Base-by-base conservation (phyloP, 2,797 vertebrate genomes). In the Danio kyathit region DNA sequence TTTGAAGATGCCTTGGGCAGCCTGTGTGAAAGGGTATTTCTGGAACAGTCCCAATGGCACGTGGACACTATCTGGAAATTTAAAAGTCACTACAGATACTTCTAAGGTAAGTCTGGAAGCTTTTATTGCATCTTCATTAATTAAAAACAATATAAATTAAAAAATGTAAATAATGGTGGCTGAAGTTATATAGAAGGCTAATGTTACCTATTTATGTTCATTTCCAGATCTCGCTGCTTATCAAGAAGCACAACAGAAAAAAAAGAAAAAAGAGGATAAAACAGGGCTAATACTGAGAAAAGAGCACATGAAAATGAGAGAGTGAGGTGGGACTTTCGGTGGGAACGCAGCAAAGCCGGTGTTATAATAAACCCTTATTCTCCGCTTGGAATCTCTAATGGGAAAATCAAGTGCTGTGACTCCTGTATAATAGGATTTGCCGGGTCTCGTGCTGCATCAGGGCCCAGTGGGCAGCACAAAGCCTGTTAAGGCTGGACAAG, bases 401-500 rank as follows among this genome's bases (percentile, higher is more conserved):
- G 92, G 91, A 95, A 94, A 94, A 94, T 94, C 93, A 94, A 93
- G 92, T 93, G 93, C 93, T 93, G 91, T 93, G 94, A 94, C 93
- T 95, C 91, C 92, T 93, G 92, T 94, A 93, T 95, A 94, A 95
- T 95, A 94, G 94, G 94, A 95, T 95, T 95, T 95, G 93, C 93
- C 84, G 90, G 91, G 93, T 94, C 94, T 95, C 92, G 94, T 95
- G 94, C 94, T 93, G 93, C 93, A 94, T 93, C 92, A 90, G 88
- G 91, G 91, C 94, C 90, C 94, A 95, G 94, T 95, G 91, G 94
- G 94, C 90, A 94, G 93, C 92, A 88, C 92, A 95, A 95, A 95
- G 94, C 94, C 95, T 95, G 94, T 95, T 95, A 95, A 93, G 93
- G 92, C 92, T 93, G 94, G 94, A 95, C 94, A 94, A 94, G 93